Conservation (phyloP, 2,113 vertebrate species). For the Trichechus manatus region DNA sequence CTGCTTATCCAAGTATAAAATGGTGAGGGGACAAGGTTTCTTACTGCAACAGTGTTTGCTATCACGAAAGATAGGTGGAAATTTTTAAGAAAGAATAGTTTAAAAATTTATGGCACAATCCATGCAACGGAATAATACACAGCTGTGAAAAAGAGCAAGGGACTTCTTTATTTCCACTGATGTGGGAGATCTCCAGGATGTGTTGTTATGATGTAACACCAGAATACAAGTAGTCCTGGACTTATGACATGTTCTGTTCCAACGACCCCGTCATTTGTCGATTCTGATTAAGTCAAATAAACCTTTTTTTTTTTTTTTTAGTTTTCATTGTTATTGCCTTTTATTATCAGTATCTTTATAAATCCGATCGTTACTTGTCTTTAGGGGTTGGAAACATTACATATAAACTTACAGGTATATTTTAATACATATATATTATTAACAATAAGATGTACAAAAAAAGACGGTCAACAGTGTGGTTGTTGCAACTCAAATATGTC, state of each 20-base stretch:
- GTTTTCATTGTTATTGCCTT: no score
- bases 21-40: fast-evolving
- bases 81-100: not conserved
- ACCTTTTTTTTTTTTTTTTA: no score
- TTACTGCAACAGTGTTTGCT: not conserved
- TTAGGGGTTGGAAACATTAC: not conserved
- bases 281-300: no score
- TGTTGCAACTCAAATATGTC: not conserved
- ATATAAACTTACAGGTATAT: not conserved
- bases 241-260: no score
- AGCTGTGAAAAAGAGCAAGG: not conserved
- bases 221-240: no score
- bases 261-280: no score
- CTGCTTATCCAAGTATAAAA: fast-evolving
- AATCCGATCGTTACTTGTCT: not conserved
- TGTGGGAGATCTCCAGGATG: not conserved
- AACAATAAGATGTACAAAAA: not conserved
- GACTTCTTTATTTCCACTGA: fast-evolving
- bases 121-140: fast-evolving
- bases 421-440: not conserved
- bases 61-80: not conserved
- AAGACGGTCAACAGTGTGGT: no score
- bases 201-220: not conserved
- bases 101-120: fast-evolving
- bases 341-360: not conserved